Evolutionary conservation across 2,113 vertebrate genomes (phyloP), one percentile per base, ranked within the genome.

Genomic region (Perccottus glenii): DNA sequence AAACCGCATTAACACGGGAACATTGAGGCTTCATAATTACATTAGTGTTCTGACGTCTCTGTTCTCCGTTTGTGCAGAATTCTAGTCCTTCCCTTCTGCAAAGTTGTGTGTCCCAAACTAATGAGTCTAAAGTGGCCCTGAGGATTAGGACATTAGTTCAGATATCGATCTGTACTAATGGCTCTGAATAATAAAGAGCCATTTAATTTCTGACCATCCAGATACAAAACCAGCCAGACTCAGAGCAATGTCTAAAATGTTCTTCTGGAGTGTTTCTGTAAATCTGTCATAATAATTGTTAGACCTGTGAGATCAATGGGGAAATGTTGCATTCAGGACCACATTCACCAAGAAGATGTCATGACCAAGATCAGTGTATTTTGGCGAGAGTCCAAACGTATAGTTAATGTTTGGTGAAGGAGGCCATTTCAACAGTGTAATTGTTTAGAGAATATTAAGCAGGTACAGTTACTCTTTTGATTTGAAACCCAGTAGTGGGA

Each of bases 161-260:
- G 77, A 50, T 56, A 91, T 91, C 12, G 83, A 88, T 91, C 70
- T 60, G 64, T 68, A 5, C 55, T 79, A 81, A 85, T 77, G 69
- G 9, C 33, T 1, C 57, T 46, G 60, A 75, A 81, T 67, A 83
- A 84, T 84, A 73, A 82, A 85, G 80, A 67, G 75, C 50, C 80
- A 86, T 82, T 90, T 91, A 33, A 82, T 90, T 84, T 70, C 8
- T 47, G 6, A 48, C 46, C 71, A 67, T 74, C 85, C 36, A 71
- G 73, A 48, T 35, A 3, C 58, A 6, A 12, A 75, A n/a, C 5
- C 35, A 64, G 35, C 9, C 16, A 60, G 45, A 45, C 51, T n/a
- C 2, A 6, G 55, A 62, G 65, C 40, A 3, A 6, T 11, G 36
- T 27, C 35, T 6, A 51, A 73, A 70, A 27, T n/a, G 2, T 32